Conservation (phyloP, 2,888 invertebrate genomes). For the Notocelia uddmanniana region DNA sequence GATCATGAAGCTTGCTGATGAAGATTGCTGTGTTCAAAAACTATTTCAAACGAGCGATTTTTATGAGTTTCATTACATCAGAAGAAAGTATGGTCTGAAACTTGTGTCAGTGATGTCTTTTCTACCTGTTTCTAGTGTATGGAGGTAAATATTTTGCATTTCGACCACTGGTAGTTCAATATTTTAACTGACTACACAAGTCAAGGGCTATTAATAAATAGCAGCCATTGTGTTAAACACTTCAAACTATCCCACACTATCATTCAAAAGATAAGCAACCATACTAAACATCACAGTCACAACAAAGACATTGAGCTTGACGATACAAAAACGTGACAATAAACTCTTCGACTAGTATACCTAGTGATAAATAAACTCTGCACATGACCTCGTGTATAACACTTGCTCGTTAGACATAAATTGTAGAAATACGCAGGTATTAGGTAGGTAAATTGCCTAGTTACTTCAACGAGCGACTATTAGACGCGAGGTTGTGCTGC, state of each 20-base stretch:
- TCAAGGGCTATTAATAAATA: constrained; percentile 19
- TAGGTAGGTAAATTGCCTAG: neutral
- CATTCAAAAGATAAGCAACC: constrained; percentile 55
- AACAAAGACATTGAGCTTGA: constrained; percentile 71
- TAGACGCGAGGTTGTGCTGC: neutral
- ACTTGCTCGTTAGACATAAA: neutral
- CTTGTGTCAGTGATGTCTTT: no score
- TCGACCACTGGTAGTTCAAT: no score
- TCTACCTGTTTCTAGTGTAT: no score
- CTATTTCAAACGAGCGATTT: no score
- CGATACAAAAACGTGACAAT: constrained; percentile 52
- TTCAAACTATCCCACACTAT: constrained; percentile 39
- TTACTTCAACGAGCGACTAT: neutral
- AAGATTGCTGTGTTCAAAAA: no score
- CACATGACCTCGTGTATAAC: constrained; percentile 9
- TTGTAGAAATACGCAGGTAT: neutral
- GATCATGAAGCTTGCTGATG: no score
- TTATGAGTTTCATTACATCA: no score
- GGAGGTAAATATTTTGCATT: neutral
- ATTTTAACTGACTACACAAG: neutral
- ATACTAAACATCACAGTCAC: constrained; percentile 61
- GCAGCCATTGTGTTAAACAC: constrained; percentile 6
- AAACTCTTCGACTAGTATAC: constrained; percentile 18
- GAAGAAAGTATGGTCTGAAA: no score
- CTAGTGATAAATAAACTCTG: constrained; percentile 12